These are phyloP conservation scores for Tubulanus polymorphus DNA, from an alignment of 2,888 invertebrate genomes.

Conservation along the genomic window DNA sequence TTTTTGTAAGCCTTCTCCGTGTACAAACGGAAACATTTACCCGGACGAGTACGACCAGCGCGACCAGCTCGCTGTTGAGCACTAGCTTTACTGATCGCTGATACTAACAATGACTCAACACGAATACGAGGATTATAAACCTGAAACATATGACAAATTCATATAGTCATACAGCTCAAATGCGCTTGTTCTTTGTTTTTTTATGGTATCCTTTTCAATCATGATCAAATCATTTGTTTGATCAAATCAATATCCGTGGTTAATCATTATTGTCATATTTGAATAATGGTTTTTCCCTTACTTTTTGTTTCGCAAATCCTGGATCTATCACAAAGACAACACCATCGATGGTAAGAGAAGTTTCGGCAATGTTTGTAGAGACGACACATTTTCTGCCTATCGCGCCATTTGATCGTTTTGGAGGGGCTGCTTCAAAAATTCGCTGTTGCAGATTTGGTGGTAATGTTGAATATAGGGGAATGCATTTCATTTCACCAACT, in stretches of 20 bases:
- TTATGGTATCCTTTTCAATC: too few relatives aligned
- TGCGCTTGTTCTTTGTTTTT: too few relatives aligned
- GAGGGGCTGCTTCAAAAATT: conserved; percentile 96
- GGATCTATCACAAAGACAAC: conserved; percentile 99
- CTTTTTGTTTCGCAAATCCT: conserved; percentile 98
- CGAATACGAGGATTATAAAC: conserved; percentile 84
- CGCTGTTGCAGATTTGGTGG: conserved; percentile 95
- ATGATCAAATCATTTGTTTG: too few relatives aligned
- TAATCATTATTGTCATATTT: too few relatives aligned
- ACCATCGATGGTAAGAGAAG: conserved; percentile 97
- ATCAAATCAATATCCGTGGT: too few relatives aligned
- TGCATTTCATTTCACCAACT: conserved; percentile 95
- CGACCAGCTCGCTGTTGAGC: conserved; percentile 97
- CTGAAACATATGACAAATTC: conserved; percentile 41
- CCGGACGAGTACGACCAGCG: conserved; percentile 95
- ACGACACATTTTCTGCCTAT: conserved; percentile 92
- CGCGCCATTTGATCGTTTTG: conserved; percentile 81
- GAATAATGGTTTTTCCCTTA: too few relatives aligned
- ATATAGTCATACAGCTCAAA: too few relatives aligned
- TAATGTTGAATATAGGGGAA: conserved; percentile 95
- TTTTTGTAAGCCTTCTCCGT: conserved; percentile 79
- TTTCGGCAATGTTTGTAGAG: conserved; percentile 98
- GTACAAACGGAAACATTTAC: conserved; percentile 87
- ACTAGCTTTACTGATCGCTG: conserved; percentile 97
- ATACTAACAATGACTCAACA: conserved; percentile 95